Evolutionary conservation across 1,140 invertebrate species (phyloP), one percentile per base, ranked within the genome.

Genomic region (Stegodyphus mimosarum): DNA sequence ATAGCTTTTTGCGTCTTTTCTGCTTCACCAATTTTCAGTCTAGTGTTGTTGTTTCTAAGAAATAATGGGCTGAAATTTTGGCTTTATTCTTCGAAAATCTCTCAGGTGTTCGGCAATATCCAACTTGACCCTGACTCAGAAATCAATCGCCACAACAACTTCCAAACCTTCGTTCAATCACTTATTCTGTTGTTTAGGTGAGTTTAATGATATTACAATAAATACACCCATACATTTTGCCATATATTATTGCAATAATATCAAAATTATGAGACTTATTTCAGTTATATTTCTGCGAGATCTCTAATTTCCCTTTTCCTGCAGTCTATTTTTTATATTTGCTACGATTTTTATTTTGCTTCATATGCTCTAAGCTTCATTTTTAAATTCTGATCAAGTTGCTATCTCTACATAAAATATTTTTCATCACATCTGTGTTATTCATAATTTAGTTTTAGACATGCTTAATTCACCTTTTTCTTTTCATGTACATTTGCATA

Each of bases 141-240:
- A 89, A 95, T 98, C 90, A 97, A 96, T 93, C 93, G 96, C 88
- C 97, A 98, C 93, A 98, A 98, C 94, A 98, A 98, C 93, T 98
- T 98, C 94, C 94, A 96, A 91, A 95, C 95, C 89, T 98, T 98
- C 93, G 94, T 96, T 92, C 94, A 95, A 91, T 95, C 95, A 90
- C 93, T 98, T 89, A 94, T 98, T 92, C 94, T 98, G 89, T 94
- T 98, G 89, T 98, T 98, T 93, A 95, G 96, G 94, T 98, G 95
- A 95, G 93, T 94, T 76, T 49, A 69, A 83, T 18, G 50, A 69
- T 76, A 60, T 79, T 83, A 83, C 63, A 70, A 15, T 83, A 33
- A 67, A 86, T 48, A 53, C 67, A 77, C 66, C 69, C 17, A 51
- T 6, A 78, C 75, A 77, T 78, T 86, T 78, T 86, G 83, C 75